Percentiles rank a stretch among this genome's conserved stretches.
These are phyloP conservation scores for Tenualosa thibaudeaui DNA, from an alignment of 2,797 vertebrate species.

Conservation along the genomic window DNA sequence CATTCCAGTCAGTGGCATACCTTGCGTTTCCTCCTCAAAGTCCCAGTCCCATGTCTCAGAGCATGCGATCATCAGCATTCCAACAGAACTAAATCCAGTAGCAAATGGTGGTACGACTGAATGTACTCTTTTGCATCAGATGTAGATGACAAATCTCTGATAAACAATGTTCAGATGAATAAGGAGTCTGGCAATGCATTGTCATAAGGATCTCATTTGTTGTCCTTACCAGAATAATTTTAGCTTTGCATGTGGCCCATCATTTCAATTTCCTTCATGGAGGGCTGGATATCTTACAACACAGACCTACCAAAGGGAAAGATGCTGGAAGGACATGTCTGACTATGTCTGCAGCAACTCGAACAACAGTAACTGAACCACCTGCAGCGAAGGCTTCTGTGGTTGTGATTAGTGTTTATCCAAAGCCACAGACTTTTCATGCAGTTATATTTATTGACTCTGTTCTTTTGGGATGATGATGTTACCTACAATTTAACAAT, in stretches of 20 bases:
- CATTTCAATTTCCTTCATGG: neutral
- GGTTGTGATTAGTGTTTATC: neutral
- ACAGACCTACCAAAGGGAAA: neutral
- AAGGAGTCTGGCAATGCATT: neutral
- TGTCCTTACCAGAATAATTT: slow-evolving; percentile 3
- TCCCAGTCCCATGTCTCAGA: neutral
- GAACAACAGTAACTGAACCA: neutral
- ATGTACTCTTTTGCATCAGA: neutral
- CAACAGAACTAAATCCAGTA: neutral
- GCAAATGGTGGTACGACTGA: neutral
- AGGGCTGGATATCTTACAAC: neutral
- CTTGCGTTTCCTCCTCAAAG: neutral
- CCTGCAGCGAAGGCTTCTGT: slow-evolving; percentile 5
- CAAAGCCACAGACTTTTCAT: no score
- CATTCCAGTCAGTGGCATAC: neutral
- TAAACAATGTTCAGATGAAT: neutral
- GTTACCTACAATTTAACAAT: no score
- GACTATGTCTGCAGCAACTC: neutral
- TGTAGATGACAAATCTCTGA: neutral
- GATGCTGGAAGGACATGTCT: neutral
- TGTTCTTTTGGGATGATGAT: no score
- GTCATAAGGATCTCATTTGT: slow-evolving; percentile 9
- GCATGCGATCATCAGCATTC: neutral
- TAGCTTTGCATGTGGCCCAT: neutral
- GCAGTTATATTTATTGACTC: no score